Evolutionary conservation across 2,888 invertebrate species (phyloP).

Genomic region (Antheraea yamamai): DNA sequence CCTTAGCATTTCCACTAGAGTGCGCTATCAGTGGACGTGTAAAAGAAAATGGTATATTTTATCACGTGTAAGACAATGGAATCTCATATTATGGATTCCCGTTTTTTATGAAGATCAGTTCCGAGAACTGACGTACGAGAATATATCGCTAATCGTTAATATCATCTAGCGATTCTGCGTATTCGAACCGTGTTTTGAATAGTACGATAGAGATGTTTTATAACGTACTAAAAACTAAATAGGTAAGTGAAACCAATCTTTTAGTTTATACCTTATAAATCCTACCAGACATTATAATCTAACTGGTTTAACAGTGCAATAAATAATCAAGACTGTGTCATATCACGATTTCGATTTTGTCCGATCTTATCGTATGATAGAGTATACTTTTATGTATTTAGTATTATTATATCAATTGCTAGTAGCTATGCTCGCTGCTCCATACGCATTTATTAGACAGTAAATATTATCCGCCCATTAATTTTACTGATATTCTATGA

Average conservation of each 20-base stretch:
- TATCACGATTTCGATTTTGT: not conserved
- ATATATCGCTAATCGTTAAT: not conserved
- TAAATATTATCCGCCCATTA: too few species aligned
- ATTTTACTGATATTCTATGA: too few species aligned
- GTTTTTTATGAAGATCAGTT: not conserved
- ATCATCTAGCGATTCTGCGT: not conserved
- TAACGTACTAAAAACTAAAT: not conserved
- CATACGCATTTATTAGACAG: too few species aligned
- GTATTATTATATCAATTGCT: not conserved
- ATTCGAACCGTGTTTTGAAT: not conserved
- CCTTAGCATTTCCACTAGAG: not conserved
- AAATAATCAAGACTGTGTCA: not conserved
- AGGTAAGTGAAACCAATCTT: not conserved
- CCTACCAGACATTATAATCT: not conserved
- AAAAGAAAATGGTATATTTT: too few species aligned
- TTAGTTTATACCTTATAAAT: not conserved
- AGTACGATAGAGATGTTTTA: not conserved
- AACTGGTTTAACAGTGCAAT: not conserved
- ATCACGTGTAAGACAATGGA: too few species aligned
- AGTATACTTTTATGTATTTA: not conserved
- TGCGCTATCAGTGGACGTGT: not conserved
- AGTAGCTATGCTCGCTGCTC: too few species aligned
- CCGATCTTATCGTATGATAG: not conserved
- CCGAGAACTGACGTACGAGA: not conserved
- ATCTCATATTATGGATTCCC: too few species aligned